Evolutionary conservation across 2,888 invertebrate species (phyloP).

Genomic region (Apomyelois bistriatella): DNA sequence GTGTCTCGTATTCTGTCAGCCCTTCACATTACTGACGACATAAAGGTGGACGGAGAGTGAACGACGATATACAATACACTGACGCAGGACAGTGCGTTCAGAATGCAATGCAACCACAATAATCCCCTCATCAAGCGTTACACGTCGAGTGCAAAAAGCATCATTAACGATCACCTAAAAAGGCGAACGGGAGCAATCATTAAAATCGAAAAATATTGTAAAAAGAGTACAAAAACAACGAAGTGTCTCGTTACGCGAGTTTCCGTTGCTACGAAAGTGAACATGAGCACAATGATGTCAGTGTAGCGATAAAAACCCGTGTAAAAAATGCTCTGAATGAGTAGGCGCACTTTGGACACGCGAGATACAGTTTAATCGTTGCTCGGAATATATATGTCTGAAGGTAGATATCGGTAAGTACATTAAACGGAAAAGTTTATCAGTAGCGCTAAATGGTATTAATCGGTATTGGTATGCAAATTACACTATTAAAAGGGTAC

Average conservation of each 20-base stretch:
- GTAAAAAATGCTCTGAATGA: conserved; percentile 68
- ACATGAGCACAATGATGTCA: conserved; percentile 73
- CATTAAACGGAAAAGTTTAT: conserved; percentile 48
- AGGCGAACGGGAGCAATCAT: conserved; percentile 75
- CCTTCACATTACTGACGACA: conserved; percentile 67
- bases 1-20: conserved; percentile 62
- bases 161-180: conserved; percentile 77
- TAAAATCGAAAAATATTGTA: conserved; percentile 73
- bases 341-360: conserved; percentile 52
- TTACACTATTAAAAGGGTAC: conserved; percentile 25
- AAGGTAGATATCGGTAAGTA: conserved; percentile 16
- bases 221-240: conserved; percentile 65
- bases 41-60: conserved; percentile 50
- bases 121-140: conserved; percentile 70
- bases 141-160: conserved; percentile 72
- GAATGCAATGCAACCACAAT: conserved; percentile 66
- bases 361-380: conserved; percentile 46
- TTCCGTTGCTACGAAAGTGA: conserved; percentile 76
- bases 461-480: conserved; percentile 41
- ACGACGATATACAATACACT: conserved; percentile 7
- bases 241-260: conserved; percentile 70
- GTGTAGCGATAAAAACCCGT: conserved; percentile 58
- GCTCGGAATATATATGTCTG: conserved; percentile 26
- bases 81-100: conserved; percentile 36
- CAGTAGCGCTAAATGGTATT: conserved; percentile 36